Conservation (phyloP, 2,797 vertebrate genomes). For the Toxotes lorentzi region DNA sequence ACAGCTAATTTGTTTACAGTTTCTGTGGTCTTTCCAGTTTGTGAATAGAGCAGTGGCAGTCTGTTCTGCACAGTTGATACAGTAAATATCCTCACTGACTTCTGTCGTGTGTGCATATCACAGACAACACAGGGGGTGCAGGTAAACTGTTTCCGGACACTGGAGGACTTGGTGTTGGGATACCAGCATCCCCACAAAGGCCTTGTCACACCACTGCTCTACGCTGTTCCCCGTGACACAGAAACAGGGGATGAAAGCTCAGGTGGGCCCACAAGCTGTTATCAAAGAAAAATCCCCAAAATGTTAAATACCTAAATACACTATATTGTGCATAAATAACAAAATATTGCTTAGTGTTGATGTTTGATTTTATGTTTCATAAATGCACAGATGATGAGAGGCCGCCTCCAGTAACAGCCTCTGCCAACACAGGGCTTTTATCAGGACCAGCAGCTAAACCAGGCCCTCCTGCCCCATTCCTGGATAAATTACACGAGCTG, state of each 20-base stretch:
- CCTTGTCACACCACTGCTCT: conserved; percentile 85
- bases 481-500: conserved; percentile 84
- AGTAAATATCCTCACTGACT: not conserved
- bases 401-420: conserved; percentile 42
- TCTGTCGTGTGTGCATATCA: conserved; percentile 35
- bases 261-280: conserved; percentile 68
- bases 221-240: conserved; percentile 81
- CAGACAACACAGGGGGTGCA: conserved; percentile 88
- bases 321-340: not conserved
- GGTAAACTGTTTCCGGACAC: conserved; percentile 87
- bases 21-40: conserved; percentile 18
- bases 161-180: conserved; percentile 86
- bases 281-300: conserved; percentile 3
- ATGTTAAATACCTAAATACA: not conserved
- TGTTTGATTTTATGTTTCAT: conserved; percentile 24
- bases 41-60: not conserved
- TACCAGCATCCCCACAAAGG: conserved; percentile 89
- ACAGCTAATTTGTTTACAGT: conserved; percentile 24
- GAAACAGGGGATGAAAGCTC: conserved; percentile 87
- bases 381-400: conserved; percentile 85
- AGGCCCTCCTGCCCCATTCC: conserved; percentile 70
- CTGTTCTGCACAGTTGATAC: conserved; percentile 4
- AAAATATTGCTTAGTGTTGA: not conserved
- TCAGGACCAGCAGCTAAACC: conserved; percentile 61
- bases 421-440: conserved; percentile 55